Evolutionary conservation across 2,113 vertebrate genomes (phyloP).

Genomic region (Psammodynastes pulverulentus): DNA sequence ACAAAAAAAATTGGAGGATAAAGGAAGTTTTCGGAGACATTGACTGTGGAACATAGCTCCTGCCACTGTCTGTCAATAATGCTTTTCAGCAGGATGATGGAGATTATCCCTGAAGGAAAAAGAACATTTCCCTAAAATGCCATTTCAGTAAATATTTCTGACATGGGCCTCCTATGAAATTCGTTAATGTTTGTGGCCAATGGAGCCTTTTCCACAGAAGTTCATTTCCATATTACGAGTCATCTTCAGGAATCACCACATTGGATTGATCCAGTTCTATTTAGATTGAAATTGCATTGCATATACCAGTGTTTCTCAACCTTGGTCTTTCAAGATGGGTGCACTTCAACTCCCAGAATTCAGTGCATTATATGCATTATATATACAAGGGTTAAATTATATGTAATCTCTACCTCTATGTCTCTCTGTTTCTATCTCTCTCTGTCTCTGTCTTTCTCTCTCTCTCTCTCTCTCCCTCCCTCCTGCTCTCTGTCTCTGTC

Average conservation of each 20-base stretch:
- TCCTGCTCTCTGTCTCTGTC: too few species aligned
- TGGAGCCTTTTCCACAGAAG: background rate
- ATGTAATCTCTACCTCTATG: background rate
- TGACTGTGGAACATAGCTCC: background rate
- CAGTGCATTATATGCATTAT: background rate
- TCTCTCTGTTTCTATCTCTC: too few species aligned
- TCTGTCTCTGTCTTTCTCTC: too few species aligned
- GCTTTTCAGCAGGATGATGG: background rate
- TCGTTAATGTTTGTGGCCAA: background rate
- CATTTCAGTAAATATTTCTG: background rate
- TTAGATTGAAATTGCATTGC: background rate
- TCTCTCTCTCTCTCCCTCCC: too few species aligned
- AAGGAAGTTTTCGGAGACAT: background rate
- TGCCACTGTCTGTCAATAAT: background rate
- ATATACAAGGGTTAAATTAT: background rate
- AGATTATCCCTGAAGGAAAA: background rate
- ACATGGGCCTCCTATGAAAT: background rate
- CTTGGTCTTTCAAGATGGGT: too few species aligned
- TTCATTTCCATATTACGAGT: background rate
- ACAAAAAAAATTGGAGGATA: background rate
- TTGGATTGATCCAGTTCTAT: background rate
- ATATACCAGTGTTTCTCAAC: background rate
- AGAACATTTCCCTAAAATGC: background rate
- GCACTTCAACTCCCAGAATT: background rate
- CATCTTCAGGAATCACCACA: background rate